Conservation (phyloP, 2,113 vertebrate species). For the Miniopterus natalensis region DNA sequence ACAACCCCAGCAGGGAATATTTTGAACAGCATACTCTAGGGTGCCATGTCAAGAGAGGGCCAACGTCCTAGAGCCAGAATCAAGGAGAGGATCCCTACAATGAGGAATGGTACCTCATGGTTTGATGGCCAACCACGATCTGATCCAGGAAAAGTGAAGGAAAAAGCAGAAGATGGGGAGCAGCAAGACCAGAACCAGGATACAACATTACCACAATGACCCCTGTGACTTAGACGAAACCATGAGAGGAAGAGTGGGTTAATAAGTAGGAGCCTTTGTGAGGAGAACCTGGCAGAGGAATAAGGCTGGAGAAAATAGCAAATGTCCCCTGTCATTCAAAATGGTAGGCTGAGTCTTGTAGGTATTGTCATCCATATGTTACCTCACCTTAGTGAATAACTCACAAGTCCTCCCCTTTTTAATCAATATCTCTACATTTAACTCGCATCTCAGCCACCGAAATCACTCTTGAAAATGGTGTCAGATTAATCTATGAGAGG, state of each 20-base stretch:
- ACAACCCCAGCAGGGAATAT: conserved; percentile 60
- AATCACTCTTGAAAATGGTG: conserved; percentile 12
- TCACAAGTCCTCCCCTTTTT: background rate
- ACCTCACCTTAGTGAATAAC: background rate
- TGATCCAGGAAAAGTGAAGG: background rate
- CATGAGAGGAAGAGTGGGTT: background rate
- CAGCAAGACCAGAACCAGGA: background rate
- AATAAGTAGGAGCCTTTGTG: background rate
- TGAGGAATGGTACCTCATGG: background rate
- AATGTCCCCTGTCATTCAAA: background rate
- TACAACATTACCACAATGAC: background rate
- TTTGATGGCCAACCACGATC: background rate
- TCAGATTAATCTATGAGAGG: background rate
- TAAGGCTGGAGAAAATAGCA: background rate
- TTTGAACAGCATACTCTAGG: conserved; percentile 63
- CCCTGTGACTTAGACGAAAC: background rate
- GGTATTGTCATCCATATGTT: background rate
- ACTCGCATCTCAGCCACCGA: background rate
- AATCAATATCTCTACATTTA: background rate
- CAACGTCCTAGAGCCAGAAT: background rate
- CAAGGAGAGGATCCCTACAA: background rate
- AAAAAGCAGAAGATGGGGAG: background rate
- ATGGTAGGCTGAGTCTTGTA: background rate
- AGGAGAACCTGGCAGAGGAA: background rate
- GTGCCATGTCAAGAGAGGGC: background rate